Percentiles rank a stretch among this genome's conserved stretches.
phyloP scores from a whole-genome alignment of 2,888 invertebrate species.

The Notocelia uddmanniana region DNA sequence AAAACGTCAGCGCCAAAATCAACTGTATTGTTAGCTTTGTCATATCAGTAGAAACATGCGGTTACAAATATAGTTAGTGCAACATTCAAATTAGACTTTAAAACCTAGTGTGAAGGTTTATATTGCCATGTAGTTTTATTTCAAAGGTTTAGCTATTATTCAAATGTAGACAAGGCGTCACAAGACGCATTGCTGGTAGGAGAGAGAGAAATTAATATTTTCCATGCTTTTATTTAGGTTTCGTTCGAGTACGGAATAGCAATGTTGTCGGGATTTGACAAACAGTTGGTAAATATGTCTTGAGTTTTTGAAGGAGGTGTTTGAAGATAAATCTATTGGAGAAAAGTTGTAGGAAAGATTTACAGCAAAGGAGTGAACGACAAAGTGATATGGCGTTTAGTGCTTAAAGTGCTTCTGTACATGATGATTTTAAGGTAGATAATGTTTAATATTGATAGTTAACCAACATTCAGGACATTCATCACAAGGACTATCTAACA shows the following conservation, averaged over 20 bases:
- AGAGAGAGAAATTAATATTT: conserved; percentile 41
- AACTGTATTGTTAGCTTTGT: conserved; percentile 20
- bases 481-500: no score
- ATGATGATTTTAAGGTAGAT: no score
- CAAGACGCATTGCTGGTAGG: conserved; percentile 23
- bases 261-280: not conserved
- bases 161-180: conserved; percentile 25
- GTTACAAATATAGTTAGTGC: conserved; percentile 17
- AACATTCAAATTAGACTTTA: conserved; percentile 1
- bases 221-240: conserved; percentile 33
- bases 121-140: not conserved
- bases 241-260: conserved; percentile 13
- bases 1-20: not conserved
- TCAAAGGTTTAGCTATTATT: conserved; percentile 32
- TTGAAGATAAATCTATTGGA: not conserved
- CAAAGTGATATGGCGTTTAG: no score
- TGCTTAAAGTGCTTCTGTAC: no score
- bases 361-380: not conserved
- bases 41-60: conserved; percentile 16
- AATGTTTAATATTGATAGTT: no score
- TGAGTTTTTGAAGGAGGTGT: not conserved
- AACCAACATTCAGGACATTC: no score
- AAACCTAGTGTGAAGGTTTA: not conserved
- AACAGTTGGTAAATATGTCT: not conserved
- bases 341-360: not conserved